These are phyloP conservation scores for Lates japonicus DNA, from an alignment of 2,797 vertebrate species.

Conservation along the genomic window DNA sequence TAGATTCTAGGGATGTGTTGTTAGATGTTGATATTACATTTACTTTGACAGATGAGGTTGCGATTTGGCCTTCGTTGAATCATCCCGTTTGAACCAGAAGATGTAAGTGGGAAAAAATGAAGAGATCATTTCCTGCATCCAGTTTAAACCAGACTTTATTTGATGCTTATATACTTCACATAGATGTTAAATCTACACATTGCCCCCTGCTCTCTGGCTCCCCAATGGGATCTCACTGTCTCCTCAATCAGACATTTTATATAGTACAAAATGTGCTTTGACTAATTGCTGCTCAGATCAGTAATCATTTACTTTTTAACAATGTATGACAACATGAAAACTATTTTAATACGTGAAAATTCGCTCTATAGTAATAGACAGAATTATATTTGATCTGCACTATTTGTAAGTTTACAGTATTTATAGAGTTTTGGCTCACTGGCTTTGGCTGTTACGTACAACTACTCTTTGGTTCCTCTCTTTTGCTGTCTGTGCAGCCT, in stretches of 20 bases:
- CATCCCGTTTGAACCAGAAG: background rate
- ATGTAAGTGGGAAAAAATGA: background rate
- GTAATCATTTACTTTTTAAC: background rate
- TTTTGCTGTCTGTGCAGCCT: background rate
- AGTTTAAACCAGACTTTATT: too few relatives aligned
- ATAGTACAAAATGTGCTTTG: background rate
- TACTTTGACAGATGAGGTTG: slow-evolving; percentile 5
- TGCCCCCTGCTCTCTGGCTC: background rate
- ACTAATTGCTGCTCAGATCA: background rate
- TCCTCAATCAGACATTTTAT: background rate
- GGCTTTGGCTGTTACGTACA: background rate
- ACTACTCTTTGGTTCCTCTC: background rate
- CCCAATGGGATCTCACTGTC: background rate
- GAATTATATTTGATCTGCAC: background rate
- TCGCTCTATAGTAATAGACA: background rate
- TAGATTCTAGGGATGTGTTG: background rate
- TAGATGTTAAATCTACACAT: background rate
- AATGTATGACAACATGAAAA: background rate
- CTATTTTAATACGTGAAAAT: background rate
- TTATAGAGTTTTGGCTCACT: background rate
- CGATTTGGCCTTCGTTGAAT: slow-evolving; percentile 3
- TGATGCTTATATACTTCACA: slow-evolving; percentile 18
- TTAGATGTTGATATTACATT: background rate
- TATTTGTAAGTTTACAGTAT: background rate
- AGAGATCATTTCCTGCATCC: background rate